These are phyloP conservation scores for Tragelaphus scriptus DNA, from an alignment of 2,113 vertebrate genomes.

Conservation along the genomic window DNA sequence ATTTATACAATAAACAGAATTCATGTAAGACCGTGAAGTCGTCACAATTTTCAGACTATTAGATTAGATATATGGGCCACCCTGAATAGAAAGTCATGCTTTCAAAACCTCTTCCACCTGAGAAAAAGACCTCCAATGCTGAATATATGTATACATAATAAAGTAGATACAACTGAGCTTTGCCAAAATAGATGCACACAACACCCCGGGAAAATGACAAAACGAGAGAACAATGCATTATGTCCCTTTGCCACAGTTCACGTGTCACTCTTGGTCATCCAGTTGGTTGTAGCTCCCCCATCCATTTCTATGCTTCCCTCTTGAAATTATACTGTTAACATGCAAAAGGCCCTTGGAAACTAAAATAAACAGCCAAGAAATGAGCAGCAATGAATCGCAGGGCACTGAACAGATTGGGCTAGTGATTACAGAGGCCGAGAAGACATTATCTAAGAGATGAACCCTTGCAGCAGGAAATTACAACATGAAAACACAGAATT, in stretches of 20 bases:
- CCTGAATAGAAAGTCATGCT: neutral
- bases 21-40: neutral
- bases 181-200: neutral
- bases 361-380: neutral
- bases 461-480: conserved; percentile 62
- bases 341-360: neutral
- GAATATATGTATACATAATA: rapidly evolving
- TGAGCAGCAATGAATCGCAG: neutral
- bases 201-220: neutral
- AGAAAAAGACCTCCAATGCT: neutral
- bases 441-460: neutral
- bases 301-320: neutral
- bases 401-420: neutral
- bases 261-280: neutral
- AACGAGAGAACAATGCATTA: neutral
- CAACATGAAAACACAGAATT: conserved; percentile 64
- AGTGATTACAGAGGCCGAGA: neutral
- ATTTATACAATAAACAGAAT: neutral
- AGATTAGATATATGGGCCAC: neutral
- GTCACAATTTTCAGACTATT: neutral
- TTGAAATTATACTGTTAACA: neutral
- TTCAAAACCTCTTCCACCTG: neutral
- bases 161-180: neutral
- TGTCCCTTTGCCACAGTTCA: neutral
- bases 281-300: neutral